phyloP scores from a whole-genome alignment of 1,140 invertebrate species.

The Drosophila lacertosa region DNA sequence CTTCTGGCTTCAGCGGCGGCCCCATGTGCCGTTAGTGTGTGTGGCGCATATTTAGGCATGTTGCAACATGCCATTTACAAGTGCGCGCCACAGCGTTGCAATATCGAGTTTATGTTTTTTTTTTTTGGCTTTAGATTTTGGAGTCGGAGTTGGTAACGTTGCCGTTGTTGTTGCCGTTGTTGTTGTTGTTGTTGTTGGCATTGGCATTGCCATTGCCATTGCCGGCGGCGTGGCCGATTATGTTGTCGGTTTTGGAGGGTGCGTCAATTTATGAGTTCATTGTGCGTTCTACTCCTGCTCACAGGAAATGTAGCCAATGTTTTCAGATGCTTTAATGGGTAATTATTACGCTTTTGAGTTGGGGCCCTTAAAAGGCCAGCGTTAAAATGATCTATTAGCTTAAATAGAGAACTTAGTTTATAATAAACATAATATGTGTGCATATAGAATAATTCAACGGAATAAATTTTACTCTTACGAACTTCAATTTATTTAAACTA shows the following conservation, averaged over 20 bases:
- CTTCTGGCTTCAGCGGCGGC: slow-evolving; percentile 7
- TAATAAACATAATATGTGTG: no score
- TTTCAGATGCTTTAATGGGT: slow-evolving; percentile 38
- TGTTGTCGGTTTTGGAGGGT: slow-evolving; percentile 77
- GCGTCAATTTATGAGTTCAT: slow-evolving; percentile 82
- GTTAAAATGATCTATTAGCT: slow-evolving; percentile 24
- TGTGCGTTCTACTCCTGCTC: slow-evolving; percentile 51
- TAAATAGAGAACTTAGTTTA: no score
- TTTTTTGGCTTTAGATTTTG: background rate
- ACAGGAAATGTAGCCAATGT: slow-evolving; percentile 66
- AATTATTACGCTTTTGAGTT: slow-evolving; percentile 29
- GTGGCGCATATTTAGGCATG: slow-evolving; percentile 80
- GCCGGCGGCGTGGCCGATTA: slow-evolving; percentile 77
- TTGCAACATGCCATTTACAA: slow-evolving; percentile 82
- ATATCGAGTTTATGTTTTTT: slow-evolving; percentile 40
- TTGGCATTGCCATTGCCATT: slow-evolving; percentile 39
- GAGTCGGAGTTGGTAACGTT: slow-evolving; percentile 16
- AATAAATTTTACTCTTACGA: no score
- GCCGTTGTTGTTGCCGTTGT: slow-evolving; percentile 7
- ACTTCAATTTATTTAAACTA: no score
- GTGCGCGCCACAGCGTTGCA: slow-evolving; percentile 62
- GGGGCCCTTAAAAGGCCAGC: background rate
- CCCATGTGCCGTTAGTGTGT: slow-evolving; percentile 65
- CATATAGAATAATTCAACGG: no score
- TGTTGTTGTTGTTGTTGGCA: slow-evolving; percentile 14